Conservation (phyloP, 2,888 invertebrate genomes). For the Charanyca ferruginea region DNA sequence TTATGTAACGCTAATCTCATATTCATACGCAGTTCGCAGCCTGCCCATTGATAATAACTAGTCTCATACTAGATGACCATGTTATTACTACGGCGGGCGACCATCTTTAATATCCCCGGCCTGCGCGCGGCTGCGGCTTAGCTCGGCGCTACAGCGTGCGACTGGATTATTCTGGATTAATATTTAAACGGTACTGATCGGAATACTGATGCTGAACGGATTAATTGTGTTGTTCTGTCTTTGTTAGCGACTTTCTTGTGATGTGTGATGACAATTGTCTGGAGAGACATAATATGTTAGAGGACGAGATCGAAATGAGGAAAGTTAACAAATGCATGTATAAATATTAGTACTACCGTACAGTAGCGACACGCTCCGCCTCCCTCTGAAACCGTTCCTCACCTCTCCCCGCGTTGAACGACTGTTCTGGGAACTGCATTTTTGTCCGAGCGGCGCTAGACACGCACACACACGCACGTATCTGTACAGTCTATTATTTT, state of each 20-base stretch:
- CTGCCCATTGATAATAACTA: neutral
- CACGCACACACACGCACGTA: no score
- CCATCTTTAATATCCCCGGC: slow-evolving; percentile 20
- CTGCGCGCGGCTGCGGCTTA: slow-evolving; percentile 1
- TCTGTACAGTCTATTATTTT: no score
- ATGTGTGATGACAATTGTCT: neutral
- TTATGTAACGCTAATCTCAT: neutral
- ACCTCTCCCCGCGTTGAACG: no score
- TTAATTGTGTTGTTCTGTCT: slow-evolving; percentile 34
- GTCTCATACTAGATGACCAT: no score
- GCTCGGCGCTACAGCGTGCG: neutral
- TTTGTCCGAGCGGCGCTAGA: no score
- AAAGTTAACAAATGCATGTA: no score
- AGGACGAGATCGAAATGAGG: no score
- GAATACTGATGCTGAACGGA: slow-evolving; percentile 35
- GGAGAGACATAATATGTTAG: no score
- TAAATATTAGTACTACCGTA: no score
- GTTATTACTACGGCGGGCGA: slow-evolving; percentile 4
- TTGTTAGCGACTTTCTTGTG: neutral
- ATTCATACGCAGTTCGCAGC: neutral
- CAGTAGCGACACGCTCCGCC: no score
- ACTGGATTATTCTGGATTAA: slow-evolving; percentile 39
- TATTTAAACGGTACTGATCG: slow-evolving; percentile 41
- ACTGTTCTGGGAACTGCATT: no score
- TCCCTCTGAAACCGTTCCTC: no score